Evolutionary conservation across 2,113 vertebrate genomes (phyloP), one percentile per base, ranked within the genome.

Genomic region (Equus quagga): DNA sequence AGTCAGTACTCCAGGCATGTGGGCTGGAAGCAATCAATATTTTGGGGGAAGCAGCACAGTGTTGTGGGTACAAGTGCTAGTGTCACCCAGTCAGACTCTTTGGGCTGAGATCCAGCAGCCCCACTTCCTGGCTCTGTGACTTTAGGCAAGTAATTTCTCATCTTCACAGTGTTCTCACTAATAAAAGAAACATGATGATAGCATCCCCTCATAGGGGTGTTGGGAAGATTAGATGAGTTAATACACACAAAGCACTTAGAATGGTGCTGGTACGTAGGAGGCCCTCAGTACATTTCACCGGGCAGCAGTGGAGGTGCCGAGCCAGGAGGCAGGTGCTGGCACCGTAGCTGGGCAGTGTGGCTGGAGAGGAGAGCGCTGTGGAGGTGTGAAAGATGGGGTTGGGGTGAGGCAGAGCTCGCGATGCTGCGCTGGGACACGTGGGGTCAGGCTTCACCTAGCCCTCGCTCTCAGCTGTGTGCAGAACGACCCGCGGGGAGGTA

Each of bases 371-470:
- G 5, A 62, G 72, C 49, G 24, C 14, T 10, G n/a, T 58, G 10
- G 72, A 31, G 73, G 36, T 58, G 14, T 24, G 58, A 62, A 31
- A 31, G 6, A 1, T 0, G 7, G 60, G 31, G 36, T 46, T 21
- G 28, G 5, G 5, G 26, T 13, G 18, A 51, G 31, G 46, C 36
- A 23, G 72, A 70, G 44, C 58, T 80, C 69, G 3, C 3, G 4
- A 56, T 8, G 15, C 78, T 58, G 19, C 6, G 1, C 46, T 24
- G 33, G 18, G 17, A 2, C 0, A 3, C 23, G 24, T 49, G 36
- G 13, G 70, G 28, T 13, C 41, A n/a, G 78, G 41, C 17, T 10
- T 80, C 33, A 12, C 18, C 0, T 67, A 51, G 36, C 44, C 28
- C 15, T 46, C 3, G 5, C 31, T 49, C 46, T 85, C 33, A 41